These are phyloP conservation scores for Philaenus spumarius DNA, from an alignment of 1,140 invertebrate genomes.

Conservation along the genomic window DNA sequence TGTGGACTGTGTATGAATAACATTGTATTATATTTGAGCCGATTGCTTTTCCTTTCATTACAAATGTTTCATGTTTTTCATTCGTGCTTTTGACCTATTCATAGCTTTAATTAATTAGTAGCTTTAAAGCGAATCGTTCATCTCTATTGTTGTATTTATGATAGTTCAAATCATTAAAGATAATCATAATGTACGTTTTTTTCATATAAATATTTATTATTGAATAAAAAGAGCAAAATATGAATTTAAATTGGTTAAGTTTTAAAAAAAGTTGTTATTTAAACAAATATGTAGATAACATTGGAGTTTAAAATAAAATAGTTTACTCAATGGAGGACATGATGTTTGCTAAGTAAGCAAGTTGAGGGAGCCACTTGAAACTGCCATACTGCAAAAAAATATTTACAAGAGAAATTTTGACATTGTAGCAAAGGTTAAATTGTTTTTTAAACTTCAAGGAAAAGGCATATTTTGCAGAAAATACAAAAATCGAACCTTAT, in stretches of 20 bases:
- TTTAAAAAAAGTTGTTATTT: slow-evolving; percentile 7
- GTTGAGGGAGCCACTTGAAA: no score
- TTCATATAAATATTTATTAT: neutral
- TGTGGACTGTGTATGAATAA: slow-evolving; percentile 10
- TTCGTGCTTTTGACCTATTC: slow-evolving; percentile 1
- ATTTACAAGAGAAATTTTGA: no score
- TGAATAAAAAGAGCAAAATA: neutral
- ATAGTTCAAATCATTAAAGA: neutral
- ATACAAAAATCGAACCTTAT: no score
- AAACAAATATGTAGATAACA: slow-evolving; percentile 4
- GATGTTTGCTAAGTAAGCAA: no score
- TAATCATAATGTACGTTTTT: neutral
- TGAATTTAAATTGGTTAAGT: neutral
- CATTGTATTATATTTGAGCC: slow-evolving; percentile 8
- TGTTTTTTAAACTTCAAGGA: no score
- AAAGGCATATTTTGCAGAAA: no score
- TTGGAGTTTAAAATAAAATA: no score
- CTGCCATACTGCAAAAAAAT: no score
- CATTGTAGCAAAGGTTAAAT: no score
- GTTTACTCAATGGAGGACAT: no score
- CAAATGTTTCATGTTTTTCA: neutral
- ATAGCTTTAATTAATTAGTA: slow-evolving; percentile 16
- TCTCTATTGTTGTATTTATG: neutral
- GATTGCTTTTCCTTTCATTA: slow-evolving; percentile 1
- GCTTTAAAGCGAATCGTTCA: slow-evolving; percentile 5